phyloP scores from a whole-genome alignment of 2,113 vertebrate species.

The Ochotona princeps region DNA sequence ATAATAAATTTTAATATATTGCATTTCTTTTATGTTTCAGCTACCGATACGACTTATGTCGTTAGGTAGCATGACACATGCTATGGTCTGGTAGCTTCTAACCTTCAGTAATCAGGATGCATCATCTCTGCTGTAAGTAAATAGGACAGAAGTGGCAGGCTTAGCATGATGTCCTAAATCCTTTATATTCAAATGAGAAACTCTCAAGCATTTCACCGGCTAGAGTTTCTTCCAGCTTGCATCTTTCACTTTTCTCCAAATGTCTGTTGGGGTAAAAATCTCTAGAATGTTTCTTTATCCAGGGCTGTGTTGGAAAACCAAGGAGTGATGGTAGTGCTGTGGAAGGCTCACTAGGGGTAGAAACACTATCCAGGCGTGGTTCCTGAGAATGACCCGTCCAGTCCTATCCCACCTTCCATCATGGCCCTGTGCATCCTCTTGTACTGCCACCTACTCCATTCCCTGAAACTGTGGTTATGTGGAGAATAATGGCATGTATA shows the following conservation, averaged over 20 bases:
- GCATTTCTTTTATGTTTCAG: slow-evolving; percentile 53
- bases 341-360: not conserved
- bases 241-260: slow-evolving; percentile 36
- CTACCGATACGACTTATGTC: not conserved
- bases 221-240: not conserved
- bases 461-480: not conserved
- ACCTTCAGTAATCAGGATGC: not conserved
- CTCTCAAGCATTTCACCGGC: slow-evolving; percentile 26
- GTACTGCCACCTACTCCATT: not conserved
- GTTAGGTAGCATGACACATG: not conserved
- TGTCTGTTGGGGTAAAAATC: not conserved
- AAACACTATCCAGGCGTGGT: not conserved
- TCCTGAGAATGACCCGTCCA: not conserved
- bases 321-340: not conserved
- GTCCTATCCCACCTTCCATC: not conserved
- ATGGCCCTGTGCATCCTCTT: not conserved
- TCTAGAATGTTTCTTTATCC: not conserved
- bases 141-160: not conserved
- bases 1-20: slow-evolving; percentile 70
- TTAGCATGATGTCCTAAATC: not conserved
- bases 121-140: slow-evolving; percentile 22
- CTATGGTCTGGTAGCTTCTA: not conserved
- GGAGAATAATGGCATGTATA: not conserved
- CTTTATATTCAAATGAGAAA: slow-evolving; percentile 29
- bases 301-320: no score